A percentile compares a stretch with the other conserved stretches of the same genome.
Evolutionary conservation across 2,888 invertebrate species (phyloP).

Genomic region (Elmis aenea): DNA sequence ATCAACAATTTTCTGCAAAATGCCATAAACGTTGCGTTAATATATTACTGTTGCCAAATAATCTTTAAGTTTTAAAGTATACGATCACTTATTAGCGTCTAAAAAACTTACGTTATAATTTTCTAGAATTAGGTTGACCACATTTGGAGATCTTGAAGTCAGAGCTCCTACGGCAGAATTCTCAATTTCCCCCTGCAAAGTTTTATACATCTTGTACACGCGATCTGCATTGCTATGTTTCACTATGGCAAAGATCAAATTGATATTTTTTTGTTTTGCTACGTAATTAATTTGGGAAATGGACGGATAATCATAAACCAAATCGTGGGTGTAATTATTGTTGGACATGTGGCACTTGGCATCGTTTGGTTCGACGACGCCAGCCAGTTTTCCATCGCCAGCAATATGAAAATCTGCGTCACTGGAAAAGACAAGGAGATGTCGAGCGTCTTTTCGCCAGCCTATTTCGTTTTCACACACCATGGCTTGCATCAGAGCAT

Average conservation of each 20-base stretch:
- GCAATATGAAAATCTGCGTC: slow-evolving; percentile 74
- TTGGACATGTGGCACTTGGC: slow-evolving; percentile 60
- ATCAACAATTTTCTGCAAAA: slow-evolving; percentile 48
- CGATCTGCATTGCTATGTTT: slow-evolving; percentile 29
- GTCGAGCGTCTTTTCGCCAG: slow-evolving; percentile 68
- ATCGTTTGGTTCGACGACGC: slow-evolving; percentile 67
- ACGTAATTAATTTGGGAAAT: slow-evolving; percentile 60
- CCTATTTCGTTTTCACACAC: slow-evolving; percentile 65
- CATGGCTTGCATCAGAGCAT: slow-evolving; percentile 82
- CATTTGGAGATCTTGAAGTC: slow-evolving; percentile 58
- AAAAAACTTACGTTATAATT: slow-evolving; percentile 59
- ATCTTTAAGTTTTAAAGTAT: not conserved
- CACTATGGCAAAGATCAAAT: slow-evolving; percentile 72
- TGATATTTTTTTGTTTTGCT: slow-evolving; percentile 64
- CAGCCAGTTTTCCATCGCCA: slow-evolving; percentile 71
- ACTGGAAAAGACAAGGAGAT: slow-evolving; percentile 72
- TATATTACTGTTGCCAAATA: not conserved
- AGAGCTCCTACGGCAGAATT: slow-evolving; percentile 64
- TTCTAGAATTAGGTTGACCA: slow-evolving; percentile 62
- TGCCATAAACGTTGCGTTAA: not conserved
- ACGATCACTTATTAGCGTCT: not conserved
- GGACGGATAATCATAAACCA: slow-evolving; percentile 73
- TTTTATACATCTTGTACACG: slow-evolving; percentile 45
- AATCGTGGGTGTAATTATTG: slow-evolving; percentile 54
- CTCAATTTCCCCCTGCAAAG: slow-evolving; percentile 57